A percentile compares a stretch with the other conserved stretches of the same genome.
phyloP scores from a whole-genome alignment of 1,140 invertebrate genomes.

The Drosophila trapezifrons region DNA sequence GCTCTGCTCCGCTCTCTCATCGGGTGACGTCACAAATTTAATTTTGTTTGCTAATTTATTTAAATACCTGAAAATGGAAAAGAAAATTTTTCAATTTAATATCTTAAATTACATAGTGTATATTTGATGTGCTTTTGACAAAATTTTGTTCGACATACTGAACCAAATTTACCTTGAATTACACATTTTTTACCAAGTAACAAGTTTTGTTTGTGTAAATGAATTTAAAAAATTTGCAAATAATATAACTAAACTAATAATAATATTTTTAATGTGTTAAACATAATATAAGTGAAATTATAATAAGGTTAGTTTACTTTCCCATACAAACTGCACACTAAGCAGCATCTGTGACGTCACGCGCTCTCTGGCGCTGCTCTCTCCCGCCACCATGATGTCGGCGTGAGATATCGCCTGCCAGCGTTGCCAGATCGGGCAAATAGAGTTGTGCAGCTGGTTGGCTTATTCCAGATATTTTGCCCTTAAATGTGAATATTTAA shows the following conservation, averaged over 20 bases:
- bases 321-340: neutral
- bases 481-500: conserved; percentile 12
- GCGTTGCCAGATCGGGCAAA: conserved; percentile 44
- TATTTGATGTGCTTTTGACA: no score
- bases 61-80: no score
- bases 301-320: no score
- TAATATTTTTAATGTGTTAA: no score
- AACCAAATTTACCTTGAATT: no score
- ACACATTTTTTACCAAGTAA: no score
- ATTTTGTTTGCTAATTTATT: no score
- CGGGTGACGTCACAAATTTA: conserved; percentile 20
- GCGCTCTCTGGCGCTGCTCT: neutral
- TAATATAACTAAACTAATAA: neutral
- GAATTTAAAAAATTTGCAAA: neutral
- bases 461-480: conserved; percentile 31
- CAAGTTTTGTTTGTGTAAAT: no score
- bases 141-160: neutral
- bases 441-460: conserved; percentile 54
- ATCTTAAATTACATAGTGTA: neutral
- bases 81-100: rapidly evolving
- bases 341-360: conserved; percentile 32
- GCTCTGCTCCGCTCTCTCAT: conserved; percentile 5
- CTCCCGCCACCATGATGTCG: conserved; percentile 18
- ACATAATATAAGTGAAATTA: no score
- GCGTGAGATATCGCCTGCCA: conserved; percentile 29